Base-by-base conservation (phyloP, 2,888 invertebrate species). In the Eupithecia subfuscata region DNA sequence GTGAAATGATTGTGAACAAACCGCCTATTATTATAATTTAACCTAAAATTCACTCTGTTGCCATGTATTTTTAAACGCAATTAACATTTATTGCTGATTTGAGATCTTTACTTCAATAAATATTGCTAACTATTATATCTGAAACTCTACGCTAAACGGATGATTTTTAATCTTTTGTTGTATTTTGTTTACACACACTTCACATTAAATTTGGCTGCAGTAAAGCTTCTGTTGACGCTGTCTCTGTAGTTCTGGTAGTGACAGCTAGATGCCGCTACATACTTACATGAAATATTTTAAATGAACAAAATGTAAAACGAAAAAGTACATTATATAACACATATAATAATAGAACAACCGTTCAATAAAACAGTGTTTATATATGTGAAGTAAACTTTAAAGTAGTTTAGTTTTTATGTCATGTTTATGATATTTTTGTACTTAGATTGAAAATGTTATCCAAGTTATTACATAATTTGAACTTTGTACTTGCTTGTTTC, bases 401-500 rank as follows among this genome's bases (percentile, higher is more conserved):
- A 56, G 52, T 22, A 22, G 22, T 48, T 16, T 22, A 60, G 25
- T 60, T 60, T 52, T 25, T 25, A 12, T 56, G 56, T 56, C 22
- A 22, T 56, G 22, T 22, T 60, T 1, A 60, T 30, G 34, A 16
- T 7, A 1, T 63, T 30, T 64, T n/a, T 64, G 16, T 64, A 64
- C 34, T 18, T 64, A 34, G 64, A 60, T 14, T 14, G 22, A 12
- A 16, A 67, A 67, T 12, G 8, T 18, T 37, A 34, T 34, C n/a
- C 65, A 18, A n/a, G n/a, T 67, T 22, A 67, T 30, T 40, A 67
- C 34, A 67, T 67, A n/a, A 25, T 37, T 67, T n/a, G 65, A 67
- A 37, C 18, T 11, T 37, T 40, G 65, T n/a, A 64, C 18, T 64
- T 64, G 64, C 4, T 18, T 40, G 37, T 37, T 67, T 34, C 12